Evolutionary conservation across 2,888 invertebrate species (phyloP).

Genomic region (Aethes cnicana): DNA sequence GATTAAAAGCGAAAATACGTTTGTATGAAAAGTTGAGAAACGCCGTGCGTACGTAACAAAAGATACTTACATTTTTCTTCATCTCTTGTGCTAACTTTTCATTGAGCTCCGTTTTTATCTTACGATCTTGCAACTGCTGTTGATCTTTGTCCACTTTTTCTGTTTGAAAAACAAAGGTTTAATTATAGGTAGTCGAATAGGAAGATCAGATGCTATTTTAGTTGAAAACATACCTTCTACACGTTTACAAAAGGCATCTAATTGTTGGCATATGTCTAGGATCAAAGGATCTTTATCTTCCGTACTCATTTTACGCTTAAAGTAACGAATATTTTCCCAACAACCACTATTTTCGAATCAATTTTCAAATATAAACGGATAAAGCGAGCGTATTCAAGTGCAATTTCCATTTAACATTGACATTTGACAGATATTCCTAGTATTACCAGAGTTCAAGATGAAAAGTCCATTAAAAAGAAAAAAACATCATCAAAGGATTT

Average conservation of each 20-base stretch:
- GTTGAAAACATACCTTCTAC: constrained; percentile 23
- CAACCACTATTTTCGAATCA: too few species aligned
- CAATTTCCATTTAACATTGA: too few species aligned
- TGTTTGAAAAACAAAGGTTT: constrained; percentile 39
- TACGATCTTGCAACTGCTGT: constrained; percentile 55
- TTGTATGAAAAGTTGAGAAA: too few species aligned
- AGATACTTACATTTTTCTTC: constrained; percentile 61
- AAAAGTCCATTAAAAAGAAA: too few species aligned
- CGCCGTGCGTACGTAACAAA: too few species aligned
- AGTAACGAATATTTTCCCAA: not conserved
- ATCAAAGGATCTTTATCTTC: constrained; percentile 35
- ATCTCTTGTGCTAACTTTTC: constrained; percentile 58
- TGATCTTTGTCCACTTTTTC: constrained; percentile 59
- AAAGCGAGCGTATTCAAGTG: too few species aligned
- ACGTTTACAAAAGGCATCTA: constrained; percentile 25
- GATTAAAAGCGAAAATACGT: too few species aligned
- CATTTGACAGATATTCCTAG: too few species aligned
- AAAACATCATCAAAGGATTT: too few species aligned
- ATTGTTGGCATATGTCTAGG: constrained; percentile 18
- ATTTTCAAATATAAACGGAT: too few species aligned
- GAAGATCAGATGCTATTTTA: not conserved
- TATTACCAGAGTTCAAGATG: too few species aligned
- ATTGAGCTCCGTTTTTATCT: constrained; percentile 61
- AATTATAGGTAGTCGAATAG: too few species aligned
- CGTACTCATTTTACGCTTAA: constrained; percentile 40